phyloP scores from a whole-genome alignment of 2,113 vertebrate genomes.

The Benitochromis conjunctus region DNA sequence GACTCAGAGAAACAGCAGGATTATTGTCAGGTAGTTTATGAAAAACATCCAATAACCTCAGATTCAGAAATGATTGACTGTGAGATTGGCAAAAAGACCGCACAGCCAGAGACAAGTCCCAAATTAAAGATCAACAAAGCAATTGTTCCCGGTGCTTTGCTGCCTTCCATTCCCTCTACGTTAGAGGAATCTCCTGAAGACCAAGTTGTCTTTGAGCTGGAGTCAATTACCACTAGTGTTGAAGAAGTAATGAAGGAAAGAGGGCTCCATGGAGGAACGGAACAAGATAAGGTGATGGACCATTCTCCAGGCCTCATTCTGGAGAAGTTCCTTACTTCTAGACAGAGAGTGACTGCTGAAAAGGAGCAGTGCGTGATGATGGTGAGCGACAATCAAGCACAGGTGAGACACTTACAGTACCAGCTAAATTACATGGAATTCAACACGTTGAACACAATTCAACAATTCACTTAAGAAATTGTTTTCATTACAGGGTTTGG shows the following conservation, averaged over 20 bases:
- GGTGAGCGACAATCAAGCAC: background rate
- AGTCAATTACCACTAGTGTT: conserved; percentile 42
- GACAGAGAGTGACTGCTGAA: conserved; percentile 9
- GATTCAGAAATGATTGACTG: conserved; percentile 26
- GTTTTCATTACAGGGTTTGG: conserved; percentile 21
- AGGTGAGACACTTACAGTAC: conserved; percentile 20
- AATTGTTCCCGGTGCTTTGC: background rate
- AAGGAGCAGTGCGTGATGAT: background rate
- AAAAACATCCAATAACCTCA: conserved; percentile 33
- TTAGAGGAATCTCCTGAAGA: conserved; percentile 45
- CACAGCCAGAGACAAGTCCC: background rate
- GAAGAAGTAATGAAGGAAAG: conserved; percentile 29
- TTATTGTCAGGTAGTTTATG: conserved; percentile 65
- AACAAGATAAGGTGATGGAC: conserved; percentile 8
- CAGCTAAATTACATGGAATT: background rate
- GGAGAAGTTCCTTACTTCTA: conserved; percentile 59
- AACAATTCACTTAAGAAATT: background rate
- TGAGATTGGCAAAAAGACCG: background rate
- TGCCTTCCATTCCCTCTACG: background rate
- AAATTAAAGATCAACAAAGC: background rate
- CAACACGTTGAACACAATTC: too few species aligned
- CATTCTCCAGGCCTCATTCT: conserved; percentile 63
- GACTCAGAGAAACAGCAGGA: conserved; percentile 39
- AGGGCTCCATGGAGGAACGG: conserved; percentile 3
- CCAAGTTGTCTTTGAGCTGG: conserved; percentile 48